phyloP scores from a whole-genome alignment of 2,113 vertebrate genomes.

The Mirza zaza region DNA sequence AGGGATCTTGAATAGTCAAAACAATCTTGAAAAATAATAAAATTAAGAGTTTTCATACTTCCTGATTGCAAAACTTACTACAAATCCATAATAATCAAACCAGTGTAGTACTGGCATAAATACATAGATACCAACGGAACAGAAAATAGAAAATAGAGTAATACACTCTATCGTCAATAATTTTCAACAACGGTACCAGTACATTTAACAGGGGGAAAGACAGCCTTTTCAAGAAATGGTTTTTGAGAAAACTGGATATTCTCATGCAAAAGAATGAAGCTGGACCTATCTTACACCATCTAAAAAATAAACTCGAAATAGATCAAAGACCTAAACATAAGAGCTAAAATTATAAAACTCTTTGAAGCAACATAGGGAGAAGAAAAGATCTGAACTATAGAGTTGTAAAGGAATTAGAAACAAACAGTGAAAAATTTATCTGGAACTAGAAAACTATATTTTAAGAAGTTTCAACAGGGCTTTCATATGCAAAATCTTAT shows the following conservation, averaged over 20 bases:
- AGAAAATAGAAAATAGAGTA: not conserved
- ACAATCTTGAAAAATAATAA: not conserved
- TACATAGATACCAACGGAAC: not conserved
- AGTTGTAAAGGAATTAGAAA: not conserved
- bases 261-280: not conserved
- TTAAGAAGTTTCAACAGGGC: not conserved
- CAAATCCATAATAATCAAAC: not conserved
- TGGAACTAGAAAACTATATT: not conserved
- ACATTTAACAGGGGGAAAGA: not conserved
- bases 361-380: not conserved
- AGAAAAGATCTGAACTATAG: not conserved
- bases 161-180: not conserved
- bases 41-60: not conserved
- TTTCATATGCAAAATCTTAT: not conserved
- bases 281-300: not conserved
- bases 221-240: not conserved
- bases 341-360: not conserved
- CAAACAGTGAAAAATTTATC: not conserved
- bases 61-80: conserved; percentile 14
- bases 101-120: not conserved
- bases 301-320: not conserved
- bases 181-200: not conserved
- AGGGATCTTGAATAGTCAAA: not conserved
- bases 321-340: not conserved
- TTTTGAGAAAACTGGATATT: not conserved